Base-by-base conservation (phyloP, 2,888 invertebrate genomes). In the Drosophila greeni region DNA sequence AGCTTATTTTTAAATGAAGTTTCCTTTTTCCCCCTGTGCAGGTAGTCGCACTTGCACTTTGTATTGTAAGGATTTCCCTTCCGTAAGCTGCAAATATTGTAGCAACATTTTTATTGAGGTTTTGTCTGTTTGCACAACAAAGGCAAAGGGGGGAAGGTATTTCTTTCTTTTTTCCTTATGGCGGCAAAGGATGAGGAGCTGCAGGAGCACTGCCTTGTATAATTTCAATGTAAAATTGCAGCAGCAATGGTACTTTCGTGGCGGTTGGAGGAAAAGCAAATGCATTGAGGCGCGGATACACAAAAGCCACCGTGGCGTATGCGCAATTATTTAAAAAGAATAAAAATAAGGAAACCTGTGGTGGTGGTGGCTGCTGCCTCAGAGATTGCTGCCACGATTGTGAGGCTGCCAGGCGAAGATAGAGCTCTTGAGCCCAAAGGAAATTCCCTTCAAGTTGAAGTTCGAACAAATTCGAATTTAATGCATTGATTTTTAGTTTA, bases 41-140 rank as follows among this genome's bases (percentile, higher is more conserved):
- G 45, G 45, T 45, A 31, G 18, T 45, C 45, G 45, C 45, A 53
- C 69, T 69, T 42, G 69, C 49, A 69, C 69, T 54, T 77, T 69
- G 76, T 72, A 77, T 78, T 81, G 82, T 70, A 73, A 55, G 69
- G 81, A 75, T 70, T 77, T 76, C 64, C 66, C 70, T 74, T 74
- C 70, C 76, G 80, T 83, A 78, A 84, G 82, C 76, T 82, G 79
- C 82, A 84, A 79, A 78, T 84, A 79, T 79, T 84, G 78, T 83
- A 75, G 78, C 75, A 82, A 82, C 82, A 81, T 80, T 84, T 84
- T 84, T 84, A 82, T 80, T 84, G 84, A 84, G 84, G 84, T 84
- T 80, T 82, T 84, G 83, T 84, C 69, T 82, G 80, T 82, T 76
- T 80, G 84, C 65, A 55, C 82, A 84, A 80, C 84, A 82, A 84